These are phyloP conservation scores for Nycteola revayana DNA, from an alignment of 2,888 invertebrate genomes.

Conservation along the genomic window DNA sequence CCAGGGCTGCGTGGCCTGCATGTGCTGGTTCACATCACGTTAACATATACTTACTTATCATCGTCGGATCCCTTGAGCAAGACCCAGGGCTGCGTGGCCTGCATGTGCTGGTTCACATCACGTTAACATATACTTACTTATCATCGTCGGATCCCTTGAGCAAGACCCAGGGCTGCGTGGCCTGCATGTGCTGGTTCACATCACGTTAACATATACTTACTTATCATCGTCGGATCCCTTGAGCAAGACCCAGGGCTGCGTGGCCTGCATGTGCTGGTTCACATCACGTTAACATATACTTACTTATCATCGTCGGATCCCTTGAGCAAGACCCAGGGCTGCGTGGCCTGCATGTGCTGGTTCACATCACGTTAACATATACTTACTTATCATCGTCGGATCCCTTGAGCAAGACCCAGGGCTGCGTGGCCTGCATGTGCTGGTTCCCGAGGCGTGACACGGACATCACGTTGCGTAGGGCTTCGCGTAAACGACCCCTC, in stretches of 20 bases:
- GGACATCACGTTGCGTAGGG: constrained; percentile 89
- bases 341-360: constrained; percentile 96
- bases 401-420: constrained; percentile 97
- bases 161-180: constrained; percentile 96
- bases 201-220: no score
- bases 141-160: constrained; percentile 91
- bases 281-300: no score
- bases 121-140: constrained; percentile 87
- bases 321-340: constrained; percentile 97
- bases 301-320: constrained; percentile 89
- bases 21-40: constrained; percentile 98
- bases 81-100: constrained; percentile 96
- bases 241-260: constrained; percentile 96
- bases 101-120: constrained; percentile 99
- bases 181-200: constrained; percentile 98
- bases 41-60: constrained; percentile 88
- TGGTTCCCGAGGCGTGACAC: constrained; percentile 97
- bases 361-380: constrained; percentile 93
- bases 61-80: constrained; percentile 90
- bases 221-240: constrained; percentile 91
- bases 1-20: constrained; percentile 98
- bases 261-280: constrained; percentile 97
- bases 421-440: constrained; percentile 96
- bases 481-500: constrained; percentile 91
- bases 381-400: constrained; percentile 87